Base-by-base conservation (phyloP, 2,797 vertebrate genomes). In the Sylvia borin region DNA sequence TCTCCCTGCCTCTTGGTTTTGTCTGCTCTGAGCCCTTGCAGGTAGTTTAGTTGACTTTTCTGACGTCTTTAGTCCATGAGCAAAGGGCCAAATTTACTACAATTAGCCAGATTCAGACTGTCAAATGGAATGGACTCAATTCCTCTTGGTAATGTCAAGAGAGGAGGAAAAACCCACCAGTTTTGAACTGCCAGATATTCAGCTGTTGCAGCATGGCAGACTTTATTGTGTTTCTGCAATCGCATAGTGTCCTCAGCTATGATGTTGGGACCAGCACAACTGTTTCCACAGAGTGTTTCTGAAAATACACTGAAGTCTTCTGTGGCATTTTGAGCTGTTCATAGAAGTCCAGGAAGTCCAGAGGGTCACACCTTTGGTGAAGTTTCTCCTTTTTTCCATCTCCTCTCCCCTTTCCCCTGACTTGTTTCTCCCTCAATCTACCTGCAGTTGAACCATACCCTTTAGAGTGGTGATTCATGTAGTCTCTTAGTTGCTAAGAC, bases 331-430 rank as follows among this genome's bases (percentile, higher is more conserved):
- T 72, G 29, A 48, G n/a, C 16, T 85, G 18, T 15, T 85, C 18
- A 4, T 25, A 36, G 31, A 80, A 58, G 70, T 66, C 20, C 12
- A 40, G 19, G 27, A 76, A 55, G 66, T 77, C 31, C 29, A 55
- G 24, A 54, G 16, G 6, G n/a, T 34, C 25, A 32, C 14, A 36
- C 11, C 13, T 68, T 78, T 9, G 7, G 31, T 48, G 24, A n/a
- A 10, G 22, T 11, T 51, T 50, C 4, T 82, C 45, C 10, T 10
- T 7, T 16, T 27, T 22, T 32, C 31, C 13, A 29, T 34, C 13
- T 50, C 10, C 8, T 31, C 12, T 31, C 7, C 9, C 13, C 2
- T 9, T 36, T 6, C 2, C 7, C 5, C 6, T 0, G 13, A 8
- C n/a, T 90, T 71, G 8, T 24, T 88, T 83, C 18, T 74, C 54